phyloP scores from a whole-genome alignment of 1,140 invertebrate species.

The Dinothrombium tinctorium region DNA sequence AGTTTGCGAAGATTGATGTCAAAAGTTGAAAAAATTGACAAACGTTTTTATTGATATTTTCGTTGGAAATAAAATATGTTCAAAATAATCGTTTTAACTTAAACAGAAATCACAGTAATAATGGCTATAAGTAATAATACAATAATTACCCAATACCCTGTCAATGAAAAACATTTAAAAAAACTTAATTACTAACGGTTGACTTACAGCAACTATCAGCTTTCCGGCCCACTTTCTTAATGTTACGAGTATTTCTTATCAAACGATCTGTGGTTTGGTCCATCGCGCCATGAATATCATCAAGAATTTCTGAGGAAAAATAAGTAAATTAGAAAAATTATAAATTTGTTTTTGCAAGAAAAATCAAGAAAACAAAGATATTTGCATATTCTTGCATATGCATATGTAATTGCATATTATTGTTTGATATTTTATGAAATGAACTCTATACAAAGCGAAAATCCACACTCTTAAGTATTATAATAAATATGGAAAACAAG shows the following conservation, averaged over 20 bases:
- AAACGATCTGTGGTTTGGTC: conserved; percentile 20
- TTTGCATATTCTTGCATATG: too few relatives aligned
- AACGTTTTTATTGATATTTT: too few relatives aligned
- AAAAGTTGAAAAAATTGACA: too few relatives aligned
- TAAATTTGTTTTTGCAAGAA: too few relatives aligned
- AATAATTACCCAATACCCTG: conserved; percentile 24
- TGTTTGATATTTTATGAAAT: too few relatives aligned
- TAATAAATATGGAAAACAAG: too few relatives aligned
- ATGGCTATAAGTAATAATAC: conserved; percentile 22
- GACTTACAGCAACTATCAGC: conserved; percentile 22
- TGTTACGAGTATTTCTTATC: conserved; percentile 22
- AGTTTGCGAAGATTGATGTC: too few relatives aligned
- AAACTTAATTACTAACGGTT: neutral
- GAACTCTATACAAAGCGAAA: too few relatives aligned
- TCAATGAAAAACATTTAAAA: conserved; percentile 8
- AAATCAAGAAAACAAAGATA: too few relatives aligned
- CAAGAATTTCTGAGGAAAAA: conserved; percentile 21
- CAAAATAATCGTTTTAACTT: neutral
- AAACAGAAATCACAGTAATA: conserved; percentile 16
- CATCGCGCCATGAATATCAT: conserved; percentile 22
- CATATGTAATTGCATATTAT: too few relatives aligned
- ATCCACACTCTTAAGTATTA: too few relatives aligned
- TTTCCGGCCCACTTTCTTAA: conserved; percentile 21
- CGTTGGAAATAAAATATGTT: neutral
- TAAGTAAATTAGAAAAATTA: neutral